Evolutionary conservation across 2,113 vertebrate species (phyloP).

Genomic region (Aegithalos caudatus): DNA sequence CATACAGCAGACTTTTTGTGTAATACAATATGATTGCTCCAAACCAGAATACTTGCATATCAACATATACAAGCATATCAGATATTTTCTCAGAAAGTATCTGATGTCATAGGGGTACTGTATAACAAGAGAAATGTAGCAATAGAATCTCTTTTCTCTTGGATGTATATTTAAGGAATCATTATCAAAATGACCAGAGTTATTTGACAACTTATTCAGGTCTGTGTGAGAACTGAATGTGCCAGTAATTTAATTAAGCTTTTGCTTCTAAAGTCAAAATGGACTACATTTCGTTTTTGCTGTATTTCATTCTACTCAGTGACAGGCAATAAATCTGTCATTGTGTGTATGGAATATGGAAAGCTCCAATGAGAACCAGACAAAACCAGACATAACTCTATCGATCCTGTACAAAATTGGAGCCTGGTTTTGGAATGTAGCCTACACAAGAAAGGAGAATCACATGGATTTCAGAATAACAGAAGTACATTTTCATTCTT

Average conservation of each 20-base stretch:
- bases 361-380: background rate
- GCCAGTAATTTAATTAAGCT: background rate
- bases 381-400: background rate
- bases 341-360: background rate
- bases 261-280: background rate
- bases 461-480: background rate
- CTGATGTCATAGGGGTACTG: background rate
- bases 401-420: background rate
- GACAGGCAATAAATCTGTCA: background rate
- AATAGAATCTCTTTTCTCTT: background rate
- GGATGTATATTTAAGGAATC: background rate
- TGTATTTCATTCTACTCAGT: background rate
- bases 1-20: background rate
- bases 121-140: background rate
- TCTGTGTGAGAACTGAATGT: background rate
- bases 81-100: background rate
- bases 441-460: background rate
- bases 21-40: background rate
- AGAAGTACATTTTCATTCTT: background rate
- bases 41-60: background rate
- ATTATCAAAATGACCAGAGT: background rate
- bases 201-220: background rate
- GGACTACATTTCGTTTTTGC: background rate
- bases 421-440: background rate
- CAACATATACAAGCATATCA: background rate